Evolutionary conservation across 2,888 invertebrate species (phyloP), one percentile per base, ranked within the genome.

Genomic region (Phoenoteleia sp.): DNA sequence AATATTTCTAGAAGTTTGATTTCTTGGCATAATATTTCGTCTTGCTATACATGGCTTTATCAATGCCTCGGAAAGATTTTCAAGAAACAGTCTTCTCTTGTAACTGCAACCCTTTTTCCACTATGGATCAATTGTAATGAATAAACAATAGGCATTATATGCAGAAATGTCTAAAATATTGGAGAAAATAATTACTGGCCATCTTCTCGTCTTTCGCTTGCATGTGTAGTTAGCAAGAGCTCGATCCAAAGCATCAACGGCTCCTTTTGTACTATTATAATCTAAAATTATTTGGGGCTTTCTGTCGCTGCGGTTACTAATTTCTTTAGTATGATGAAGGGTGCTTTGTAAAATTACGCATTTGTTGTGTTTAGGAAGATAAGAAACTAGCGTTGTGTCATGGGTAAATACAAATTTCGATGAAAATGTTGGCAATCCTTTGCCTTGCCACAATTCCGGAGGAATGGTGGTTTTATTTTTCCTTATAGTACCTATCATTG

Each of bases 211-310:
- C 52, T 47, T 67, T 23, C 67, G 49, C 19, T 52, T 67, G 19
- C 52, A 67, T 27, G 52, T 52, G 36, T 67, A 67, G 49, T 66
- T 66, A 33, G 17, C 66, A 19, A 66, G 27, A 33, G 47, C 66
- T 27, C 66, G 47, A 5, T 67, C 66, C 27, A 67, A 47, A n/a
- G 29, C 66, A 67, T 67, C 67, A 25, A 39, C 39, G 25, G 39
- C 39, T 47, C 52, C 54, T 17, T 33, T 54, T 11, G 67, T 64
- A 9, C 7, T 13, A 19, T 45, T 60, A 15, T 66, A 64, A 17
- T 64, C 47, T n/a, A 64, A 27, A 52, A 67, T 52, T 0, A 67
- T 67, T 67, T 67, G 15, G 13, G 62, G 62, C 23, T 62, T 62
- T 21, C 45, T 62, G 27, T 45, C 62, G 25, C 45, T 11, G 27